A percentile compares a stretch with the other conserved stretches of the same genome.
Evolutionary conservation across 2,113 vertebrate genomes (phyloP).

Genomic region (Cygnus buccinator): DNA sequence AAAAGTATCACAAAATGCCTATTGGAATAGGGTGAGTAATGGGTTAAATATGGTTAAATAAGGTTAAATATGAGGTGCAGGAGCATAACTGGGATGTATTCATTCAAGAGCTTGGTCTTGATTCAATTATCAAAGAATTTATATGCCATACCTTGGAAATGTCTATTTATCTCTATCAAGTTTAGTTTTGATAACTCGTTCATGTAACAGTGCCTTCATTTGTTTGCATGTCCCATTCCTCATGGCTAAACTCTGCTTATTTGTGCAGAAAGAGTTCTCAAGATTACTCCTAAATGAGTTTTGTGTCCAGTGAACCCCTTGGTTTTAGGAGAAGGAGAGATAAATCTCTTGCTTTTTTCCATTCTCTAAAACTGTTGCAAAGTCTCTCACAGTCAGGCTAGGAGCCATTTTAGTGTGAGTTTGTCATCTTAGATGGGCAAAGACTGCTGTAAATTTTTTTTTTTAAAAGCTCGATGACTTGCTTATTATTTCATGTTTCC

Average conservation of each 20-base stretch:
- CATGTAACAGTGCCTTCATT: neutral
- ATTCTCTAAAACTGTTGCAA: neutral
- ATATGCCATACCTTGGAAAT: neutral
- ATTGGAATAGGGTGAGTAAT: neutral
- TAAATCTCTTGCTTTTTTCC: neutral
- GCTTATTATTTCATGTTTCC: neutral
- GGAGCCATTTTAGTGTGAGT: neutral
- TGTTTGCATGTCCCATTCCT: neutral
- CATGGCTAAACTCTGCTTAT: neutral
- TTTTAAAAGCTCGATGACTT: too few relatives aligned
- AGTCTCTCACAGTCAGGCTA: neutral
- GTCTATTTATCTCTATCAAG: neutral
- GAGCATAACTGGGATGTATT: neutral
- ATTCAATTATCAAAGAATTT: neutral
- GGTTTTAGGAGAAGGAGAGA: neutral
- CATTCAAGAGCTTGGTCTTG: neutral
- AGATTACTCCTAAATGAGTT: neutral
- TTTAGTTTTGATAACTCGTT: neutral
- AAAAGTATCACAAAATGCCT: neutral
- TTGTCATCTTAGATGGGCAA: neutral
- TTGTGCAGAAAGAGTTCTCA: neutral
- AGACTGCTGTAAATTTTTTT: rapidly evolving
- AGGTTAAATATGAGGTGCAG: neutral
- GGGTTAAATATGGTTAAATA: too few relatives aligned
- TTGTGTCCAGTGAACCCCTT: neutral